Conservation (phyloP, 2,888 invertebrate genomes). For the Ophion ventricosus region DNA sequence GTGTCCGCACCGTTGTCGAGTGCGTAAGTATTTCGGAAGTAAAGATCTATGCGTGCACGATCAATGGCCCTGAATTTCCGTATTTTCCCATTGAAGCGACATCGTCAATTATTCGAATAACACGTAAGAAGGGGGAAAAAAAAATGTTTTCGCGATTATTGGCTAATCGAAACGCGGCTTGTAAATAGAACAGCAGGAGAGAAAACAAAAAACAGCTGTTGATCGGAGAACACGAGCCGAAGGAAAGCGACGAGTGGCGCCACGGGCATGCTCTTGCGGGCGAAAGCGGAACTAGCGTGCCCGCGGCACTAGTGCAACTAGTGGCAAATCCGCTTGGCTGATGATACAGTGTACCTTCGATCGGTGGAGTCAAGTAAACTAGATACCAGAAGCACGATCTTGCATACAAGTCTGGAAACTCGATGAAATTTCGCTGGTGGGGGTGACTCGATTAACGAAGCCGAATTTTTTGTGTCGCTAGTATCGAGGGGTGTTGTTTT, state of each 20-base stretch:
- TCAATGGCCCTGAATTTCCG: not conserved
- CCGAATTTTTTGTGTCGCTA: too few species aligned
- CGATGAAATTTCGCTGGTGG: too few species aligned
- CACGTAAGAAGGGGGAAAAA: not conserved
- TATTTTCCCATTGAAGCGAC: not conserved
- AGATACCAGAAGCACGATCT: too few species aligned
- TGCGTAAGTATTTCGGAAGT: not conserved
- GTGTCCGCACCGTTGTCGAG: not conserved
- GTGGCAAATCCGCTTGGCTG: not conserved
- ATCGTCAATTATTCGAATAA: not conserved
- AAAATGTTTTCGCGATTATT: not conserved
- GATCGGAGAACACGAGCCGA: not conserved
- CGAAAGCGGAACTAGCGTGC: not conserved
- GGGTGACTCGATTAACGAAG: too few species aligned
- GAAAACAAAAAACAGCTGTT: conserved; percentile 4
- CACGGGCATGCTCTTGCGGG: not conserved
- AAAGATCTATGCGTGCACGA: not conserved
- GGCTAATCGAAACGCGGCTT: not conserved
- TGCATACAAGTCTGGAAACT: too few species aligned
- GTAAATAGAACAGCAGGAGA: not conserved
- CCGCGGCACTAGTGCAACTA: not conserved
- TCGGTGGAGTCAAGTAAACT: not conserved
- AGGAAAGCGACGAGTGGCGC: conserved; percentile 1
- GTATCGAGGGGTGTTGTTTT: too few species aligned
- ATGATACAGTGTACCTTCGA: not conserved